Conservation (phyloP, 2,797 vertebrate genomes). For the Nyctalus aviator region DNA sequence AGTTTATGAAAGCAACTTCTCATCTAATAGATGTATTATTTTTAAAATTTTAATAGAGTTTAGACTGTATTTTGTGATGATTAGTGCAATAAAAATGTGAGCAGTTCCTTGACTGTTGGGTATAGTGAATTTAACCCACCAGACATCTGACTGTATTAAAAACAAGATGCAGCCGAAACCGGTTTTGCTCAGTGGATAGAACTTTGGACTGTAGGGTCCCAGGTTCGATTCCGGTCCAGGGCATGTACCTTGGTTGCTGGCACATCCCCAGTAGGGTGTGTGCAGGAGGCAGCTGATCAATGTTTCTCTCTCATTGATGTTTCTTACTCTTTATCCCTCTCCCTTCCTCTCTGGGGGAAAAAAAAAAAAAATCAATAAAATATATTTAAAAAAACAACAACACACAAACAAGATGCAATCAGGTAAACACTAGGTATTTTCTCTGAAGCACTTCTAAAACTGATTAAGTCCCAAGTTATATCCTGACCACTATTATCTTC, state of each 20-base stretch:
- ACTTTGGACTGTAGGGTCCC: no score
- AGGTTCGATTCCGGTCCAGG: no score
- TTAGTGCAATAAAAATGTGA: not conserved
- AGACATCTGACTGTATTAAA: not conserved
- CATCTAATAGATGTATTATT: not conserved
- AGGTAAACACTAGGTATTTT: not conserved
- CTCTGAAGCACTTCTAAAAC: conserved; percentile 24
- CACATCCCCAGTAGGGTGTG: no score
- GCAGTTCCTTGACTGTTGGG: not conserved
- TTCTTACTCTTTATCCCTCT: no score
- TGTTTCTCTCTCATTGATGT: no score
- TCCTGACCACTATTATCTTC: not conserved
- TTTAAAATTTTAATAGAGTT: not conserved
- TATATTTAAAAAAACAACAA: no score
- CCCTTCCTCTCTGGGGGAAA: no score
- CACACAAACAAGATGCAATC: not conserved
- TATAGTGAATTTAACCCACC: not conserved
- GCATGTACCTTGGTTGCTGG: no score
- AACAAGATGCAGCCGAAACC: not conserved
- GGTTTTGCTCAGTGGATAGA: no score
- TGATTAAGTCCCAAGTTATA: not conserved
- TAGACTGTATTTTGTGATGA: not conserved
- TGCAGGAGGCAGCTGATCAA: no score
- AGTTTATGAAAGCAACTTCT: conserved; percentile 31
- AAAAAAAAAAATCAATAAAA: no score